phyloP scores from a whole-genome alignment of 30 jellyfish, hydroid and myxozoan species.

The Pseudorhiza aurosa region DNA sequence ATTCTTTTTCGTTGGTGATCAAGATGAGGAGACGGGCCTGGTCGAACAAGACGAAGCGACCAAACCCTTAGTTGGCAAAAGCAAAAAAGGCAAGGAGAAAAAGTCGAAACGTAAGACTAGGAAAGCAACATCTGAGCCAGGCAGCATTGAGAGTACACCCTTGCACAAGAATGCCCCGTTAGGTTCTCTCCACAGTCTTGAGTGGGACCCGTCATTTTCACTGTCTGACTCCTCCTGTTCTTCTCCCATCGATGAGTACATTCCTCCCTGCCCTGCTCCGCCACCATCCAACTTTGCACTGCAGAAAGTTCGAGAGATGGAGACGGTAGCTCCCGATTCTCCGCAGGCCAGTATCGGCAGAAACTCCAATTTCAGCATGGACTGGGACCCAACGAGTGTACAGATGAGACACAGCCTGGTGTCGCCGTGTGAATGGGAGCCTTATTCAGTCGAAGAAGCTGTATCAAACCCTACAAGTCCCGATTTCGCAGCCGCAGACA shows the following conservation, averaged over 20 bases:
- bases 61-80: slow-evolving; percentile 17
- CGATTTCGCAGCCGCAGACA: slow-evolving; percentile 14
- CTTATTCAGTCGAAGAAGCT: slow-evolving; percentile 77
- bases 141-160: slow-evolving; percentile 44
- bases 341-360: slow-evolving; percentile 69
- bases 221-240: slow-evolving; percentile 77
- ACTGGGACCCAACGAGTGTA: slow-evolving; percentile 90
- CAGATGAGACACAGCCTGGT: slow-evolving; percentile 69
- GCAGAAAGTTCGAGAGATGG: slow-evolving; percentile 58
- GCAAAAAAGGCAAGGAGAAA: slow-evolving; percentile 11
- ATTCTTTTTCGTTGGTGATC: slow-evolving; percentile 44
- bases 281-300: slow-evolving; percentile 70
- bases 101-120: slow-evolving; percentile 13
- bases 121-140: slow-evolving; percentile 4
- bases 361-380: slow-evolving; percentile 76
- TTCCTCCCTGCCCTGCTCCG: slow-evolving; percentile 71
- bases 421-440: slow-evolving; percentile 88
- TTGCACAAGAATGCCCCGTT: slow-evolving; percentile 26
- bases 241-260: slow-evolving; percentile 68
- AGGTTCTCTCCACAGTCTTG: slow-evolving; percentile 43
- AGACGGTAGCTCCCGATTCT: slow-evolving; percentile 49
- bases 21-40: slow-evolving; percentile 5
- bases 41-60: slow-evolving; percentile 15
- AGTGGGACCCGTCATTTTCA: slow-evolving; percentile 80
- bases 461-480: slow-evolving; percentile 67